Evolutionary conservation across 2,797 vertebrate species (phyloP).

Genomic region (Chelidonichthys spinosus): DNA sequence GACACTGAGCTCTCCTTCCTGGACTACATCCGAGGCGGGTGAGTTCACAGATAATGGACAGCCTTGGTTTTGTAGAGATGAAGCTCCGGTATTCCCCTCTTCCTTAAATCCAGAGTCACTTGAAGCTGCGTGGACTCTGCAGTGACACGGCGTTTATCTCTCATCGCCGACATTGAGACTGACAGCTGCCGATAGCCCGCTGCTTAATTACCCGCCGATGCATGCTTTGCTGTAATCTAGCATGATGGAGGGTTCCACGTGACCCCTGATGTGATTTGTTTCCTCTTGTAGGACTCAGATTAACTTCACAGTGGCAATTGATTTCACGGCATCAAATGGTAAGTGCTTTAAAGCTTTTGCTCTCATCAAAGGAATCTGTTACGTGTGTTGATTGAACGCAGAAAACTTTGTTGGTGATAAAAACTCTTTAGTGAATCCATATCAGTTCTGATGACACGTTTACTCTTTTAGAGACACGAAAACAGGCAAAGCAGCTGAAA

Average conservation of each 20-base stretch:
- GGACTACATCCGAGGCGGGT: slow-evolving; percentile 99
- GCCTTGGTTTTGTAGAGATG: slow-evolving; percentile 2
- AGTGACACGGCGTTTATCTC: slow-evolving; percentile 32
- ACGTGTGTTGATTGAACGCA: slow-evolving; percentile 17
- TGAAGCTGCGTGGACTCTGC: not conserved
- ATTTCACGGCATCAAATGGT: slow-evolving; percentile 99
- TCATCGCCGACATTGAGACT: slow-evolving; percentile 39
- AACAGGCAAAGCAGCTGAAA: slow-evolving; percentile 19
- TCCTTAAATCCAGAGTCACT: slow-evolving; percentile 17
- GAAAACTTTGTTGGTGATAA: slow-evolving; percentile 27
- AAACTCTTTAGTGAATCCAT: slow-evolving; percentile 16
- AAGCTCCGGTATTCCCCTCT: not conserved
- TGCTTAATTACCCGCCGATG: slow-evolving; percentile 54
- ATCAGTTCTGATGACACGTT: slow-evolving; percentile 11
- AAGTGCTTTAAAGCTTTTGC: slow-evolving; percentile 72
- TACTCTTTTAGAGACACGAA: not conserved
- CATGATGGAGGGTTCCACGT: slow-evolving; percentile 62
- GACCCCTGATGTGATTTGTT: slow-evolving; percentile 44
- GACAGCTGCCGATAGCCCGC: slow-evolving; percentile 64
- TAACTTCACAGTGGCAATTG: slow-evolving; percentile 99
- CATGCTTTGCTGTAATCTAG: slow-evolving; percentile 66
- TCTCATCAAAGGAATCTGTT: slow-evolving; percentile 21
- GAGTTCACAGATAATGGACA: slow-evolving; percentile 71
- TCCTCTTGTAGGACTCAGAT: slow-evolving; percentile 93
- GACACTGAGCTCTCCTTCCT: slow-evolving; percentile 98